Base-by-base conservation (phyloP, 2,888 invertebrate genomes). In the Tetanocera ferruginea region DNA sequence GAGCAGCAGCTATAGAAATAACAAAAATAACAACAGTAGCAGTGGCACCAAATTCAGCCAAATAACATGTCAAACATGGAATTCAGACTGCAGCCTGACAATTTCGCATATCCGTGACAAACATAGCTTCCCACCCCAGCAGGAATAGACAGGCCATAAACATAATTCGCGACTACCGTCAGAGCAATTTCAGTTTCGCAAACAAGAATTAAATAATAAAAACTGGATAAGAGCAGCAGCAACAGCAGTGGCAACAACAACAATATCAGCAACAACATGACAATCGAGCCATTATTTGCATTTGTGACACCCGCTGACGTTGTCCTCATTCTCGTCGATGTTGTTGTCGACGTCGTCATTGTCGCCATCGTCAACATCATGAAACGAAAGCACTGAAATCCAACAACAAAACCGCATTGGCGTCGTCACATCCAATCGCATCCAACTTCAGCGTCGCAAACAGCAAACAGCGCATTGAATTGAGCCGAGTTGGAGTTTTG, bases 201-300 rank as follows among this genome's bases (percentile, higher is more conserved):
- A 78, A 76, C 76, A 83, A 79, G 82, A 83, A 83, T 86, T 85
- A 86, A 86, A 87, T 85, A 83, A 84, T 85, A 86, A 85, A 86
- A 83, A 82, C 67, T 37, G 67, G 37, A 55, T 31, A 82, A 80
- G 81, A 83, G 82, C 83, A 83, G 83, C 70, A 78, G 76, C 70
- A 74, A 76, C 34, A 79, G 64, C 80, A 71, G 43, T 43, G 81
- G 84, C 83, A 84, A 85, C 23, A 43, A 66, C 66, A 57, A 52
- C 34, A 52, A 17, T 8, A 37, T 52, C 52, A 64, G 81, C 80
- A 84, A 57, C 76, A 60, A 83, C 75, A 83, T 81, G 82, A 85
- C 85, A 85, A 87, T 85, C 85, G 83, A 85, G 84, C 86, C 87
- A 86, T 87, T 87, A 87, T 87, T 87, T 87, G 87, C 87, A 87